A percentile compares a stretch with the other conserved stretches of the same genome.
Conservation (phyloP, 2,888 invertebrate genomes). For the Drosophila nigritarsus region DNA sequence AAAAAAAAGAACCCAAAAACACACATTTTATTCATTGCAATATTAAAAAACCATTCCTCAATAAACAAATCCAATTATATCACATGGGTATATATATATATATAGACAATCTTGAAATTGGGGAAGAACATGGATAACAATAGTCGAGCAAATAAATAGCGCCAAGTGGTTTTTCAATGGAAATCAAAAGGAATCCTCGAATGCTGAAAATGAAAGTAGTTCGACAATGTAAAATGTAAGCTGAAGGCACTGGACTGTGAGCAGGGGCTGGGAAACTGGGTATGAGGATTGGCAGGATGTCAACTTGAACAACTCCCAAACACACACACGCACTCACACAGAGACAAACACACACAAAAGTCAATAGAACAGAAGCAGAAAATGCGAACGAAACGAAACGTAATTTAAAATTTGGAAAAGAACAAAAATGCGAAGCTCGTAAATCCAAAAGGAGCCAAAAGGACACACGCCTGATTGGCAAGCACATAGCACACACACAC, state of each 20-base stretch:
- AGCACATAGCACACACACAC: slow-evolving; percentile 57
- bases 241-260: background rate
- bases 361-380: slow-evolving; percentile 42
- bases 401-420: slow-evolving; percentile 76
- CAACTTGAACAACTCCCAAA: slow-evolving; percentile 16
- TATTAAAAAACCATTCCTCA: background rate
- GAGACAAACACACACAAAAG: slow-evolving; percentile 17
- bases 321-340: background rate
- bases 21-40: background rate
- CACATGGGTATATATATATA: background rate
- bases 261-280: slow-evolving; percentile 4
- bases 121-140: background rate
- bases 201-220: slow-evolving; percentile 60
- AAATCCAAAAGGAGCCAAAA: slow-evolving; percentile 56
- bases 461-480: slow-evolving; percentile 79
- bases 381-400: slow-evolving; percentile 61
- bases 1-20: background rate
- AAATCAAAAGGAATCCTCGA: slow-evolving; percentile 54
- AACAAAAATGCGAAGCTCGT: slow-evolving; percentile 67
- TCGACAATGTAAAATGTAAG: background rate
- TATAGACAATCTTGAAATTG: background rate
- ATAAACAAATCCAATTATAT: background rate
- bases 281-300: background rate
- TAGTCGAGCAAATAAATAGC: slow-evolving; percentile 1
- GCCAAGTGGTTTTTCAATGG: slow-evolving; percentile 21